These are phyloP conservation scores for Lepetodrilus schrolli DNA, from an alignment of 2,888 invertebrate species.

Conservation along the genomic window DNA sequence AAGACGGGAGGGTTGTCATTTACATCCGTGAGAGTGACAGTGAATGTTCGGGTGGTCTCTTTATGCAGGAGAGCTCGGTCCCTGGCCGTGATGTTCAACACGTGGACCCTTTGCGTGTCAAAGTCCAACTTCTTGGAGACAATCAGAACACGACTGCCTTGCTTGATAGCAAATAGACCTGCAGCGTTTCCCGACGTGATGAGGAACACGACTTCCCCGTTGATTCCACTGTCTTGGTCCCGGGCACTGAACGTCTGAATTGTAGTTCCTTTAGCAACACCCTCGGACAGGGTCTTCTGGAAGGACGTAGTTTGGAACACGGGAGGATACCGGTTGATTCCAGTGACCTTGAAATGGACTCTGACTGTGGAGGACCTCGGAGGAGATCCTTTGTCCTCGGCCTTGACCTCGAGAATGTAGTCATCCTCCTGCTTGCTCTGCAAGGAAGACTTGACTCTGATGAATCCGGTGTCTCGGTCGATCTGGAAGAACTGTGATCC, in stretches of 20 bases:
- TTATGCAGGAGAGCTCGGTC: constrained; percentile 89
- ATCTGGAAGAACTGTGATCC: constrained; percentile 85
- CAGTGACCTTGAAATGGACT: constrained; percentile 80
- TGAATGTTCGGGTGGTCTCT: constrained; percentile 86
- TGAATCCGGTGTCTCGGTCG: constrained; percentile 85
- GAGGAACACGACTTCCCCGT: constrained; percentile 88
- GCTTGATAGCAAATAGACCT: constrained; percentile 86
- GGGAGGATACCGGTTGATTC: constrained; percentile 87
- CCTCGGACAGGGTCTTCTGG: constrained; percentile 93
- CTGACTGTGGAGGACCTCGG: constrained; percentile 86
- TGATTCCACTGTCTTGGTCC: constrained; percentile 90
- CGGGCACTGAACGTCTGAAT: constrained; percentile 87
- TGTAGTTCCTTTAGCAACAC: constrained; percentile 88
- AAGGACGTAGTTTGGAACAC: constrained; percentile 86
- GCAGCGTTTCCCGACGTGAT: constrained; percentile 82
- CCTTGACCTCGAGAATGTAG: constrained; percentile 83
- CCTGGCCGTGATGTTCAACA: constrained; percentile 88
- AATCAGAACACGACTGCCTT: constrained; percentile 85
- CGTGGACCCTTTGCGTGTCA: constrained; percentile 88
- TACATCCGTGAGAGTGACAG: constrained; percentile 91
- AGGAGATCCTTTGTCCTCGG: constrained; percentile 90
- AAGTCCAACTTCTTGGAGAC: constrained; percentile 89
- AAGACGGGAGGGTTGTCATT: constrained; percentile 91
- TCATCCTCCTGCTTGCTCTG: constrained; percentile 77
- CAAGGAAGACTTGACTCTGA: constrained; percentile 81